Base-by-base conservation (phyloP, 2,113 vertebrate genomes). In the Asarcornis scutulata region DNA sequence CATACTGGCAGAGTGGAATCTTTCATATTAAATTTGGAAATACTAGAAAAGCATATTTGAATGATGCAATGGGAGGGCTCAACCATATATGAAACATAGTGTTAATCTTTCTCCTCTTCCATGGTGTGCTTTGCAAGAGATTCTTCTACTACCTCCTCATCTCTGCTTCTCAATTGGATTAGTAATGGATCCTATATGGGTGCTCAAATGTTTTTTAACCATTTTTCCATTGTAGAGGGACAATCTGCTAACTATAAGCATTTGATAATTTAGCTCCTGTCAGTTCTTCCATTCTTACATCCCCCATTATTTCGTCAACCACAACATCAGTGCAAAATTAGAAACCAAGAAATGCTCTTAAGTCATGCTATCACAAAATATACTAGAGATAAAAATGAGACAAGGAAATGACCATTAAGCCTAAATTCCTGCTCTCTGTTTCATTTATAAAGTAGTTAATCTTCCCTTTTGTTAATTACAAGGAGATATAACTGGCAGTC, bases 381-480 rank as follows among this genome's bases (percentile, higher is more conserved):
- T 4, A 75, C 21, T 58, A 14, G 31, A 20, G 32, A 50, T 77
- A 68, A 87, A 64, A 86, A 44, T 7, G 7, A 74, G 25, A 17
- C 12, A 68, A 93, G 66, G 44, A 78, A 93, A 74, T 44, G 4
- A 88, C 52, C 1, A 0, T 67, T 60, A 77, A 91, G 29, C 23
- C 76, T 42, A 32, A 42, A 75, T 86, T 91, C 86, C 83, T 94
- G 18, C 66, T 50, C 26, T 78, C 23, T 78, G 42, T 91, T 92
- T 82, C 67, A 68, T 56, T 88, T 86, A 44, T 38, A 76, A 94
- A 91, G 76, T 21, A 93, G 9, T 48, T 25, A 76, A 9, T 60
- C 44, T 89, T 83, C 44, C 55, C 62, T 80, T 89, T 8, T 46
- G 22, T 83, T 93, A 93, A 92, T 92, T 92, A 67, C 46, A 78